A percentile compares a stretch with the other conserved stretches of the same genome.
Conservation (phyloP, 2,113 vertebrate genomes). For the Poecile atricapillus region DNA sequence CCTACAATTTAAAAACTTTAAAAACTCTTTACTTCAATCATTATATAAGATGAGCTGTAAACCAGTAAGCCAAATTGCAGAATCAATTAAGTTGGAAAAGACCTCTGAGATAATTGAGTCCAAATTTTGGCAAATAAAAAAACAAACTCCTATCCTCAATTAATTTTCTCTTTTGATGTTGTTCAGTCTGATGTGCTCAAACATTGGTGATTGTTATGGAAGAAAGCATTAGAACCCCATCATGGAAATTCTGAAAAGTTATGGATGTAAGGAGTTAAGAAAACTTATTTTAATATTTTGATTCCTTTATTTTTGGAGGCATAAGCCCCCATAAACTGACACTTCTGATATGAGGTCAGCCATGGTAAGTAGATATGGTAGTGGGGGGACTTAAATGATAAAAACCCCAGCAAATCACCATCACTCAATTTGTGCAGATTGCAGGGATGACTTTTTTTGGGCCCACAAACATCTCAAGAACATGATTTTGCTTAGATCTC, state of each 20-base stretch:
- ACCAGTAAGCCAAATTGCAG: neutral
- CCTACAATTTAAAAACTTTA: neutral
- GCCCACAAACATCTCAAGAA: neutral
- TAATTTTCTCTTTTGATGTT: neutral
- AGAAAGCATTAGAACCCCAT: neutral
- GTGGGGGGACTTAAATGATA: neutral
- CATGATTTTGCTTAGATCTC: neutral
- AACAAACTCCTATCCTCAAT: neutral
- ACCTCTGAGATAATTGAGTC: neutral
- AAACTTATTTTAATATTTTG: neutral
- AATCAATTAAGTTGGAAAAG: neutral
- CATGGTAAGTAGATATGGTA: too few relatives aligned
- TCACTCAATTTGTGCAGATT: neutral
- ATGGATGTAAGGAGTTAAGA: neutral
- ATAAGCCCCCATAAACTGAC: neutral
- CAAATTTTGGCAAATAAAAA: neutral
- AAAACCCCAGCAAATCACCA: neutral
- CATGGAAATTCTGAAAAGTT: neutral
- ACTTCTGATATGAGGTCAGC: neutral
- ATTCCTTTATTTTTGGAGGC: neutral
- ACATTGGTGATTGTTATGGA: neutral
- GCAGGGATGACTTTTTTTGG: neutral
- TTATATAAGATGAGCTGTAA: neutral
- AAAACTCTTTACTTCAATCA: neutral
- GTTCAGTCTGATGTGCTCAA: neutral